Percentiles rank a stretch among this genome's conserved stretches.
phyloP scores from a whole-genome alignment of 2,113 vertebrate genomes.

The Xiphias gladius region DNA sequence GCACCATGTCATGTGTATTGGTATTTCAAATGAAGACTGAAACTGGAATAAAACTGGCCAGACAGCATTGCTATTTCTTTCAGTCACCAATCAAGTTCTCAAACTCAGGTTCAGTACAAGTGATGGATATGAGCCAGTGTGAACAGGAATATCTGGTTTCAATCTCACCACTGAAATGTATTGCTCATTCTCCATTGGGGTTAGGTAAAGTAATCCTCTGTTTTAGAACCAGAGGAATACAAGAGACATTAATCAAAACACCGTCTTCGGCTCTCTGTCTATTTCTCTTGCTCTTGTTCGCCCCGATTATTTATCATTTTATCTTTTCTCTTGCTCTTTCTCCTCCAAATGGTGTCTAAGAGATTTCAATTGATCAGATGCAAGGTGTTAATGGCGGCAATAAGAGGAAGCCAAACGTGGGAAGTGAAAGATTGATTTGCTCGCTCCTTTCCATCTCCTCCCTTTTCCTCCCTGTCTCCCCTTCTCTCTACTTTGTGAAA shows the following conservation, averaged over 20 bases:
- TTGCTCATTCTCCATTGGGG: conserved; percentile 68
- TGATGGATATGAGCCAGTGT: conserved; percentile 67
- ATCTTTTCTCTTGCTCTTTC: conserved; percentile 30
- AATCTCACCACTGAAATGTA: conserved; percentile 63
- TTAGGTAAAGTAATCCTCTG: conserved; percentile 72
- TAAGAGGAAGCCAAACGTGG: conserved; percentile 68
- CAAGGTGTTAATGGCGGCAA: conserved; percentile 71
- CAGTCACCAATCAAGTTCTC: conserved; percentile 69
- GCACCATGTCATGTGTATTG: conserved; percentile 9
- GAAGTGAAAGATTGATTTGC: conserved; percentile 60
- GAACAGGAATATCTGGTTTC: conserved; percentile 77
- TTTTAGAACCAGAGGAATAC: conserved; percentile 66
- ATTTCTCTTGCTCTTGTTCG: conserved; percentile 31
- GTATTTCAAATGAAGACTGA: conserved; percentile 29
- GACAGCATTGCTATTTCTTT: conserved; percentile 50
- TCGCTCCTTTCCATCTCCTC: conserved; percentile 54
- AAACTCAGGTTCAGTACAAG: conserved; percentile 62
- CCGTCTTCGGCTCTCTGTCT: conserved; percentile 37
- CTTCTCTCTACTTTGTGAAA: conserved; percentile 56
- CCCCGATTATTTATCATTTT: not conserved
- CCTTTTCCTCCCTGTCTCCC: conserved; percentile 25
- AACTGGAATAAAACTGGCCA: conserved; percentile 45
- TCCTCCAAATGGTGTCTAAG: conserved; percentile 35
- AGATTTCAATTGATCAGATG: conserved; percentile 50
- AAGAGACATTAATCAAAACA: conserved; percentile 77